Conservation (phyloP, 2,113 vertebrate genomes). For the Brachionichthys hirsutus region DNA sequence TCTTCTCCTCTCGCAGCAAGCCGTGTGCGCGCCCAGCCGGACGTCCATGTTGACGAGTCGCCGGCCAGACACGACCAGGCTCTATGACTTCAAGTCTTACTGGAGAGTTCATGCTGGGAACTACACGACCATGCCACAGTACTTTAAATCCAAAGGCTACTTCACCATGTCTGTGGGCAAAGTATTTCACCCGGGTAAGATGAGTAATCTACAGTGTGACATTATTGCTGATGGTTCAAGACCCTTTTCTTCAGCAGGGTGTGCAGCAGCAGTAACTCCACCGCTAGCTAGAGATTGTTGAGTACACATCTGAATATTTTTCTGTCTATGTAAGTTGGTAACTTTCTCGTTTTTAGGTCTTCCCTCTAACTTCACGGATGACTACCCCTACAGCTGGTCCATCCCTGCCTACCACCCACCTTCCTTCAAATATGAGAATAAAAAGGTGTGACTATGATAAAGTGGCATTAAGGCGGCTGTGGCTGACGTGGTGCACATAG, state of each 20-base stretch:
- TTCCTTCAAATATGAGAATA: conserved; percentile 86
- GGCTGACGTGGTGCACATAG: not conserved
- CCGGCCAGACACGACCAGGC: conserved; percentile 89
- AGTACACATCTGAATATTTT: not conserved
- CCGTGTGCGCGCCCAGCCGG: conserved; percentile 91
- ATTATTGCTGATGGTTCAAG: not conserved
- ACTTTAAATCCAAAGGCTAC: conserved; percentile 90
- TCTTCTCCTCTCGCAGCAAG: conserved; percentile 81
- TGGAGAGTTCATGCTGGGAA: conserved; percentile 92
- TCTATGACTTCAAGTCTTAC: conserved; percentile 94
- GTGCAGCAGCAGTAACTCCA: not conserved
- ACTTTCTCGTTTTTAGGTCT: conserved; percentile 78
- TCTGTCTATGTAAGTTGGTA: not conserved
- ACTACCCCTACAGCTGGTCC: conserved; percentile 97
- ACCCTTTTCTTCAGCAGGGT: no score
- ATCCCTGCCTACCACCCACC: conserved; percentile 90
- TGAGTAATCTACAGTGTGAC: not conserved
- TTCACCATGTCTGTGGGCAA: conserved; percentile 89
- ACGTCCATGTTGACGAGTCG: conserved; percentile 92
- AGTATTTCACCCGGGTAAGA: conserved; percentile 93
- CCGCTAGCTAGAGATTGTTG: no score
- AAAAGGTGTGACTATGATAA: conserved; percentile 61
- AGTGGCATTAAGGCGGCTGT: not conserved
- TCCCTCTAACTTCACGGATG: conserved; percentile 90
- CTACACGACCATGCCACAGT: conserved; percentile 91